Conservation (phyloP, 30 jellyfish, hydroid and myxozoan species). For the Hydractinia echinata region DNA sequence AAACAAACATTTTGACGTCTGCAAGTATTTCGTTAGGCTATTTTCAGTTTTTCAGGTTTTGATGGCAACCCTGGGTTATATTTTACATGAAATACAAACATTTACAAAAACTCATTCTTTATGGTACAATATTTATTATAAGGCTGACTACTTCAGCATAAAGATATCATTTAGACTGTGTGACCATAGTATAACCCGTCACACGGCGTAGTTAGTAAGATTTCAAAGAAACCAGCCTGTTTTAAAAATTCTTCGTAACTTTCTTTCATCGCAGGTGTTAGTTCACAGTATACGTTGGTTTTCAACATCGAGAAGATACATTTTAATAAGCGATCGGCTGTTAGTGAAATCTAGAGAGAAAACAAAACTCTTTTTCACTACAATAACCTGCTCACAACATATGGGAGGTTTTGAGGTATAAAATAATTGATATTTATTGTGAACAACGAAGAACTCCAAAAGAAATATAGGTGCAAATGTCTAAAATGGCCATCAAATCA, state of each 20-base stretch:
- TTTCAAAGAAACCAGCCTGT: background rate
- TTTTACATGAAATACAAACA: too few relatives aligned
- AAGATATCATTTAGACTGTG: too few relatives aligned
- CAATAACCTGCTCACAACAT: too few relatives aligned
- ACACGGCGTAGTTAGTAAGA: background rate
- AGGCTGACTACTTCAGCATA: too few relatives aligned
- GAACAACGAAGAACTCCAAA: background rate
- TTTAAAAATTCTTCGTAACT: background rate
- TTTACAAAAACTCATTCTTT: too few relatives aligned
- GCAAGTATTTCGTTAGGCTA: too few relatives aligned
- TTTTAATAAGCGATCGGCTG: background rate
- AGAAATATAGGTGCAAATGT: background rate
- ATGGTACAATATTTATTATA: too few relatives aligned
- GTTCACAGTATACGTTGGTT: conserved; percentile 4
- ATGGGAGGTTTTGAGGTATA: background rate
- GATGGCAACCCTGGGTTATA: too few relatives aligned
- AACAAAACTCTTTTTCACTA: background rate
- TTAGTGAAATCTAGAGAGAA: background rate
- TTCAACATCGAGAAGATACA: background rate
- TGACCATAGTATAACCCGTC: too few relatives aligned
- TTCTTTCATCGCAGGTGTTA: background rate
- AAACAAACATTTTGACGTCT: too few relatives aligned
- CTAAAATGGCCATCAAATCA: background rate
- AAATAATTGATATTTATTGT: background rate
- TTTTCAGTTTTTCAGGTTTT: too few relatives aligned